Evolutionary conservation across 2,113 vertebrate genomes (phyloP).

Genomic region (Beaufortia kweichowensis): DNA sequence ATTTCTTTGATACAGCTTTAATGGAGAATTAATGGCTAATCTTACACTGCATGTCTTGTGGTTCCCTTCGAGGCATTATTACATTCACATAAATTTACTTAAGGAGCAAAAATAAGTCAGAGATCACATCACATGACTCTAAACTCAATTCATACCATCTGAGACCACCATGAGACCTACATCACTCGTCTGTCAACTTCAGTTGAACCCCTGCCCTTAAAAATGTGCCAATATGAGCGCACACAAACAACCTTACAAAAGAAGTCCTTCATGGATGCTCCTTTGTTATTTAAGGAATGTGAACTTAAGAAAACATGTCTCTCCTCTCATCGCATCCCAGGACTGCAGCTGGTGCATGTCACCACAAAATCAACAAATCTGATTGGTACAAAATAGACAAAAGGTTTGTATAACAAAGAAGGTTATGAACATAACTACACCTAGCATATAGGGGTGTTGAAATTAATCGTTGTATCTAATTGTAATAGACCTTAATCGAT

Average conservation of each 20-base stretch:
- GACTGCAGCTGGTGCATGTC: background rate
- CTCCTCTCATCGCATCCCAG: constrained; percentile 12
- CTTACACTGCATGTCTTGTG: constrained; percentile 3
- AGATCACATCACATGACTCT: constrained; percentile 66
- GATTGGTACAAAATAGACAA: background rate
- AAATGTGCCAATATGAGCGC: constrained; percentile 7
- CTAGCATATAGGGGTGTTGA: too few relatives aligned
- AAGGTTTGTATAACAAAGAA: background rate
- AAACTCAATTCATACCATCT: constrained; percentile 60
- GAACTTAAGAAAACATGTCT: constrained; percentile 30
- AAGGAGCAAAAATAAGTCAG: constrained; percentile 20
- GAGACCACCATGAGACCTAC: constrained; percentile 52
- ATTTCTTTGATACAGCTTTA: too few relatives aligned
- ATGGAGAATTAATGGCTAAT: background rate
- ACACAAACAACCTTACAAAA: constrained; percentile 29
- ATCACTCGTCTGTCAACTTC: constrained; percentile 20
- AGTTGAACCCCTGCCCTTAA: constrained; percentile 2
- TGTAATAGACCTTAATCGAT: too few relatives aligned
- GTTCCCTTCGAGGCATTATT: background rate
- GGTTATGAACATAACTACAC: background rate
- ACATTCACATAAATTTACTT: constrained; percentile 20
- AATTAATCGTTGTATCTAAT: too few relatives aligned
- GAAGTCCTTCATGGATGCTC: background rate
- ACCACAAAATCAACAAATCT: background rate
- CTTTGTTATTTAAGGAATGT: constrained; percentile 35